Percentiles rank a stretch among this genome's conserved stretches.
Evolutionary conservation across 2,797 vertebrate genomes (phyloP).

Genomic region (Picus viridis): DNA sequence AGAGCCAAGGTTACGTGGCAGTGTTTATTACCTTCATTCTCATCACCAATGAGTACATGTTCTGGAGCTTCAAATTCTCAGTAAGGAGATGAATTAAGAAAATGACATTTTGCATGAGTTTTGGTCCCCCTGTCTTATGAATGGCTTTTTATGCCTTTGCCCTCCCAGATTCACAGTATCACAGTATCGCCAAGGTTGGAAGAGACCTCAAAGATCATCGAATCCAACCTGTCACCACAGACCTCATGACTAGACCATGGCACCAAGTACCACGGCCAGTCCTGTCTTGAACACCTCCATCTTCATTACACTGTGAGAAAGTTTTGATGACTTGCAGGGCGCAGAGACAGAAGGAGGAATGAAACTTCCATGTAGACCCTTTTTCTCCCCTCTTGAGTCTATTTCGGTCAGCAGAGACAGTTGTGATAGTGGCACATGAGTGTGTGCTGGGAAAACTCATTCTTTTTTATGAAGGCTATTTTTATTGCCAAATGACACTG

Average conservation of each 20-base stretch:
- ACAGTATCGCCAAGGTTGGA: too few species aligned
- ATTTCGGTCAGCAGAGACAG: background rate
- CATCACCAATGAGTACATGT: background rate
- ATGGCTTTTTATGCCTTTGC: background rate
- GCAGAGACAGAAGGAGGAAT: background rate
- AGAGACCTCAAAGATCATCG: too few species aligned
- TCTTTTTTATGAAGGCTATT: background rate
- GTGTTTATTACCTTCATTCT: slow-evolving; percentile 46
- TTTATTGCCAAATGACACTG: background rate
- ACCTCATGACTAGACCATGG: too few species aligned
- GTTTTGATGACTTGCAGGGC: background rate
- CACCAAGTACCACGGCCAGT: too few species aligned
- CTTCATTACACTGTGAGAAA: background rate
- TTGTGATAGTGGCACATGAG: background rate
- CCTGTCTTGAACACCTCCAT: too few species aligned
- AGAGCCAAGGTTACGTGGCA: slow-evolving; percentile 43
- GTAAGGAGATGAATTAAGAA: slow-evolving; percentile 5
- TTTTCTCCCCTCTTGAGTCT: background rate
- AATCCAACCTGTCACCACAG: too few species aligned
- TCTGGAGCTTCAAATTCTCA: slow-evolving; percentile 1
- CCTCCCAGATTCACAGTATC: background rate
- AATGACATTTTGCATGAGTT: background rate
- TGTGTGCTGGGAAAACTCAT: background rate
- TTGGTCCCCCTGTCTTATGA: background rate
- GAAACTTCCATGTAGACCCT: background rate